A percentile compares a stretch with the other conserved stretches of the same genome.
Evolutionary conservation across 2,888 invertebrate genomes (phyloP).

Genomic region (Athalia cordata): DNA sequence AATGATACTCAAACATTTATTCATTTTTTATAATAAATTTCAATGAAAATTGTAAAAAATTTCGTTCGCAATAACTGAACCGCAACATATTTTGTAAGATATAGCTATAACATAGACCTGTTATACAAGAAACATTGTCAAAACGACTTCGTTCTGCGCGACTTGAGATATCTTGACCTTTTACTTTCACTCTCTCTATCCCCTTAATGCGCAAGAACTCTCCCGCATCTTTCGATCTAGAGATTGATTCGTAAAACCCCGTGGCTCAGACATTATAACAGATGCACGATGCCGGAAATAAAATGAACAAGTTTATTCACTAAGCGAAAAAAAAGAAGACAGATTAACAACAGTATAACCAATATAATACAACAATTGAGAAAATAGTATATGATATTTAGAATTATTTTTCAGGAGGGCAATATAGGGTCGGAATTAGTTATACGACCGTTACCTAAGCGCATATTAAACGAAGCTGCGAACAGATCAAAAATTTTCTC

Average conservation of each 20-base stretch:
- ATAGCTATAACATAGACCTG: no score
- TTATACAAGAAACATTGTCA: background rate
- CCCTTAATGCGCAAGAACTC: constrained; percentile 48
- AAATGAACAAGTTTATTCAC: background rate
- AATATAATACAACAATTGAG: constrained; percentile 21
- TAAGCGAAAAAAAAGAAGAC: background rate
- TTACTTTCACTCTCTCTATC: constrained; percentile 69
- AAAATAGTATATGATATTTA: constrained; percentile 7
- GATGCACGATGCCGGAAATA: constrained; percentile 9
- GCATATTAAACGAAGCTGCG: constrained; percentile 74
- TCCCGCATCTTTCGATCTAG: constrained; percentile 48
- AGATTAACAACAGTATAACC: background rate
- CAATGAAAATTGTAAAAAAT: background rate
- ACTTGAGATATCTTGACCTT: constrained; percentile 69
- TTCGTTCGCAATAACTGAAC: background rate
- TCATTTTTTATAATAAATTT: background rate
- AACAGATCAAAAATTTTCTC: constrained; percentile 59
- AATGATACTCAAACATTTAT: no score
- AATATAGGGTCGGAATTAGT: constrained; percentile 93
- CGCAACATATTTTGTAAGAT: no score
- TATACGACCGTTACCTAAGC: constrained; percentile 88
- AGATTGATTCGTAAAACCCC: constrained; percentile 21
- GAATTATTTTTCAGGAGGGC: constrained; percentile 82
- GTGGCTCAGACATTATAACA: background rate
- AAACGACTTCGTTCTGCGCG: constrained; percentile 66